Evolutionary conservation across 2,888 invertebrate genomes (phyloP).

Genomic region (Hipparchia sbordonii): DNA sequence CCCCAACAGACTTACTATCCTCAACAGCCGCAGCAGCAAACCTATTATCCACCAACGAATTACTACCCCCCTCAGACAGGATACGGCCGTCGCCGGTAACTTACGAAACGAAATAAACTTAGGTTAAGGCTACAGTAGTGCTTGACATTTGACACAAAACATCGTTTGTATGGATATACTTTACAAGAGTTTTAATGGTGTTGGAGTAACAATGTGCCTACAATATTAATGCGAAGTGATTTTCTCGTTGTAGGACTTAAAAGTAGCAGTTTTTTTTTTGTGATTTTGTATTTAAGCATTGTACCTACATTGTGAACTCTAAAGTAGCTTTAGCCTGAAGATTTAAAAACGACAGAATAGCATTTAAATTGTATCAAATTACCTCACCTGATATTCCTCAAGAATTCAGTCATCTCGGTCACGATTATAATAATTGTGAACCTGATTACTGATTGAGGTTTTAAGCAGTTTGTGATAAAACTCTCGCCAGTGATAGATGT

Average conservation of each 20-base stretch:
- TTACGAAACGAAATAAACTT: background rate
- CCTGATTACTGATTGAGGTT: constrained; percentile 59
- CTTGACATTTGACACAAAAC: background rate
- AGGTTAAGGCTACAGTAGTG: background rate
- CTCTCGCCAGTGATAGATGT: constrained; percentile 45
- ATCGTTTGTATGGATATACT: background rate
- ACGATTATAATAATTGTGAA: constrained; percentile 74
- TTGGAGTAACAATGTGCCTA: background rate
- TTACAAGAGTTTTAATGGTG: background rate
- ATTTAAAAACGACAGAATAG: constrained; percentile 11
- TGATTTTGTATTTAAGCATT: background rate
- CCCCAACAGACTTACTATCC: constrained; percentile 46
- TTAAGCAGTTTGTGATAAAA: constrained; percentile 42
- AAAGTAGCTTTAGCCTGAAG: constrained; percentile 6
- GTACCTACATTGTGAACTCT: background rate
- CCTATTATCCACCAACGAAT: constrained; percentile 36
- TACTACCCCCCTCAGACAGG: constrained; percentile 45
- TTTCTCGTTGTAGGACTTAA: background rate
- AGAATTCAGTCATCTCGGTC: constrained; percentile 62
- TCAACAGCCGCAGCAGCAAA: constrained; percentile 38
- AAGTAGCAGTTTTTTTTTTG: background rate
- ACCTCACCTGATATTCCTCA: constrained; percentile 30
- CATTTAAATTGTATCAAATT: constrained; percentile 29
- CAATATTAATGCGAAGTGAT: no score
- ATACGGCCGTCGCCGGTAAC: constrained; percentile 26